Evolutionary conservation across 2,797 vertebrate genomes (phyloP), one percentile per base, ranked within the genome.

Genomic region (Peromyscus melanophrys): DNA sequence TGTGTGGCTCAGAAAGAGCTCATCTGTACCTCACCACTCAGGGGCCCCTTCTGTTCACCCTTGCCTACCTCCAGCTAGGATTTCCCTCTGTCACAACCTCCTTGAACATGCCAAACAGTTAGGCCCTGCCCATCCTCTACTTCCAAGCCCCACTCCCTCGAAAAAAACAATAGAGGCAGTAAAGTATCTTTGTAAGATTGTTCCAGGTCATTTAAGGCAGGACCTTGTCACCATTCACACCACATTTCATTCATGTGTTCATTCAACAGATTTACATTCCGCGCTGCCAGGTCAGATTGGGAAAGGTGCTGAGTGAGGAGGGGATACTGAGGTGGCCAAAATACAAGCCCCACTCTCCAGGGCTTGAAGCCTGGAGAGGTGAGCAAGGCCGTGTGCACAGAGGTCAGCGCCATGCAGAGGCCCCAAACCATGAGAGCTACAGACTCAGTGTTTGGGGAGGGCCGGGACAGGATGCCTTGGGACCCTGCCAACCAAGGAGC

Each of bases 211-310:
- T 96, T 86, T 65, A 71, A 96, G 95, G 67, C 91, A 93, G 95
- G 96, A 78, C 57, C 29, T 95, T 96, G 97, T 98, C 92, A 88
- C 98, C 98, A 98, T 98, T 97, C 95, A 96, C 97, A 98, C 97
- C 95, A 96, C 97, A 98, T 98, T 97, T 97, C 98, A 98, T 98
- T 98, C 98, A 98, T 98, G 94, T 96, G 95, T 96, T 93, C 98
- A 98, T 98, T 94, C 95, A 95, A 78, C 92, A 94, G 86, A 63
- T 92, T 87, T 16, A 77, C 91, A 88, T 97, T 89, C 82, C 93
- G 92, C 52, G 93, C 89, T 65, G 37, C 83, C 78, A 83, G 96
- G 59, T 85, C 90, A 91, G 81, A 59, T 9, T 81, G 93, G 90
- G 94, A 23, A n/a, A 69, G 63, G 49, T 43, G 55, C 19, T 14